Evolutionary conservation across 2,113 vertebrate species (phyloP).

Genomic region (Cyanoliseus patagonus): DNA sequence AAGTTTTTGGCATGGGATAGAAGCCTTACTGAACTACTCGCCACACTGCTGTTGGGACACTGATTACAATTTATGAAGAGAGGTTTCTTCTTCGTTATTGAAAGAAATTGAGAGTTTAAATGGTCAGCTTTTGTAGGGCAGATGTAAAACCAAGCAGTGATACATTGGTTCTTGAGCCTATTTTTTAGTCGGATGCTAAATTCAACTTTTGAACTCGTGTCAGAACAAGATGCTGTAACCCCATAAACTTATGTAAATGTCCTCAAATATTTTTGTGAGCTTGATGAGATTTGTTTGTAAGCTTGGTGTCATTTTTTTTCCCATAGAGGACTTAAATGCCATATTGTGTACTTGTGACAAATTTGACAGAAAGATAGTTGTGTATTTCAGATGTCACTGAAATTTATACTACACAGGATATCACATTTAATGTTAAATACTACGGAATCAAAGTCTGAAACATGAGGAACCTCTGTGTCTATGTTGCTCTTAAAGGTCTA

Average conservation of each 20-base stretch:
- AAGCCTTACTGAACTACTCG: not conserved
- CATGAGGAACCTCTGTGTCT: not conserved
- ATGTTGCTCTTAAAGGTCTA: not conserved
- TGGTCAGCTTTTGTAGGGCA: not conserved
- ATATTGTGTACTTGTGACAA: not conserved
- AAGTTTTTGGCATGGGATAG: not conserved
- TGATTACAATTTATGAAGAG: rapidly evolving
- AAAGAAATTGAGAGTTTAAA: not conserved
- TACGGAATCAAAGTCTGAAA: not conserved
- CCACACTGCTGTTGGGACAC: not conserved
- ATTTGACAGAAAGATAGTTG: not conserved
- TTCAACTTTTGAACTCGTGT: not conserved
- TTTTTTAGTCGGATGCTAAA: not conserved
- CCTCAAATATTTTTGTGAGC: not conserved
- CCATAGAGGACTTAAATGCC: not conserved
- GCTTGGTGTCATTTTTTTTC: not conserved
- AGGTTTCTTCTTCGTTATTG: not conserved
- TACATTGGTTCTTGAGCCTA: not conserved
- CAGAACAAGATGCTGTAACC: not conserved
- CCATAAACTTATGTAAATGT: not conserved
- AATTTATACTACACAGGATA: not conserved
- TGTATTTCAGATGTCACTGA: not conserved
- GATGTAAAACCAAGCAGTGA: not conserved
- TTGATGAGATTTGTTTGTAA: not conserved
- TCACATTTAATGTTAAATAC: not conserved